Evolutionary conservation across 30 jellyfish, hydroid and myxozoan species (phyloP).

Genomic region (Turritopsis rubra): DNA sequence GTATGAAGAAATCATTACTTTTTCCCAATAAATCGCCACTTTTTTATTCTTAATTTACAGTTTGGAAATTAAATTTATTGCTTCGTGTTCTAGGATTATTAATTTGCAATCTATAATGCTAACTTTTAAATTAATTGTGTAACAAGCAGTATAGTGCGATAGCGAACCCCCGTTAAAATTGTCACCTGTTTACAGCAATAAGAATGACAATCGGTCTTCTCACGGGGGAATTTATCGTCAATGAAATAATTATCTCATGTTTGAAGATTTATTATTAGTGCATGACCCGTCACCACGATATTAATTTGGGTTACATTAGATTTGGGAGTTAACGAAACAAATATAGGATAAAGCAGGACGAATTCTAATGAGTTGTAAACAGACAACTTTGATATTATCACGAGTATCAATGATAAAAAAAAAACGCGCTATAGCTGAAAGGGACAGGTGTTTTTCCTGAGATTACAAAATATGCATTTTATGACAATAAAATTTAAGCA

Average conservation of each 20-base stretch:
- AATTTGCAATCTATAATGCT: too few relatives aligned
- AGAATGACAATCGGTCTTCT: background rate
- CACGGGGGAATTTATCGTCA: background rate
- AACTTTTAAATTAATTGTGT: too few relatives aligned
- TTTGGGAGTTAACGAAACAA: background rate
- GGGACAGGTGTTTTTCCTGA: constrained; percentile 34
- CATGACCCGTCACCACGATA: background rate
- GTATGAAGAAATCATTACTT: too few relatives aligned
- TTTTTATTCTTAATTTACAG: too few relatives aligned
- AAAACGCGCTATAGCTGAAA: constrained; percentile 25
- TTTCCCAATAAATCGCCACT: too few relatives aligned
- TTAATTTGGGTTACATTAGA: background rate
- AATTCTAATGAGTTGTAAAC: background rate
- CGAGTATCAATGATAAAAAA: constrained; percentile 18
- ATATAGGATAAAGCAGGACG: background rate
- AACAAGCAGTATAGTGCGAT: background rate
- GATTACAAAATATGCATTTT: constrained; percentile 17
- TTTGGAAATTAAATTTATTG: too few relatives aligned
- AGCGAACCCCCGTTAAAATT: background rate
- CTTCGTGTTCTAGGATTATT: too few relatives aligned
- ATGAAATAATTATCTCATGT: background rate
- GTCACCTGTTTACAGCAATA: background rate
- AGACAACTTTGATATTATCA: constrained; percentile 19
- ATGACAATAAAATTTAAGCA: constrained; percentile 32
- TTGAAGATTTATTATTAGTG: too few relatives aligned